Evolutionary conservation across 2,797 vertebrate genomes (phyloP).

Genomic region (Bradypus variegatus): DNA sequence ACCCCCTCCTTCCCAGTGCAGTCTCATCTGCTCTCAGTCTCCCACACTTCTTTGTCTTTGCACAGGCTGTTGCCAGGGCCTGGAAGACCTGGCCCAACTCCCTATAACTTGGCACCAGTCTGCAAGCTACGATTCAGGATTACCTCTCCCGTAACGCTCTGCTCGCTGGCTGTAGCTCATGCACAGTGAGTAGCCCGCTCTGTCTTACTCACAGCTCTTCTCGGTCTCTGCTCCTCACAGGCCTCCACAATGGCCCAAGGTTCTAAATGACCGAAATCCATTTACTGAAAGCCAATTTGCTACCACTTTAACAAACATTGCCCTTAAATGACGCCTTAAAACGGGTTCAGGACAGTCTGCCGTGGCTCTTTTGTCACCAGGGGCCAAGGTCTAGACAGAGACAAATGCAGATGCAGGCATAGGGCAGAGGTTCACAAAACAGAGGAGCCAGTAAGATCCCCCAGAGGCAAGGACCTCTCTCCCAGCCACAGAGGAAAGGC

Average conservation of each 20-base stretch:
- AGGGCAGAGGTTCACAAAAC: not conserved
- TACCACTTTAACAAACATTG: not conserved
- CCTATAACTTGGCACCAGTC: not conserved
- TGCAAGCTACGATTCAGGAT: not conserved
- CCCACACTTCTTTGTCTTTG: not conserved
- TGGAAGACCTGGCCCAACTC: not conserved
- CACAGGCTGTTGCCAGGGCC: not conserved
- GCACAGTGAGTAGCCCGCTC: not conserved
- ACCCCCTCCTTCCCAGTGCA: not conserved
- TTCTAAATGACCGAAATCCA: not conserved
- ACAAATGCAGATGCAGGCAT: not conserved
- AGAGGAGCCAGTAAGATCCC: not conserved
- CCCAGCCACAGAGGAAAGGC: not conserved
- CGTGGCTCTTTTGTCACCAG: not conserved
- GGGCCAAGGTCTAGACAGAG: not conserved
- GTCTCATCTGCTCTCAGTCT: too few species aligned
- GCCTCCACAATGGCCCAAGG: not conserved
- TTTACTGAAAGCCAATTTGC: not conserved
- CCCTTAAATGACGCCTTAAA: not conserved
- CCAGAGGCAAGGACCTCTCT: not conserved
- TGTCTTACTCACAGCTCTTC: not conserved
- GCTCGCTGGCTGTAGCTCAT: not conserved
- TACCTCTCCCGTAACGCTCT: not conserved
- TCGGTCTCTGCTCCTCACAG: not conserved
- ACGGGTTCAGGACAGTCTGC: not conserved